Percentiles rank a stretch among this genome's conserved stretches.
Evolutionary conservation across 2,888 invertebrate genomes (phyloP).

Genomic region (Labia minor): DNA sequence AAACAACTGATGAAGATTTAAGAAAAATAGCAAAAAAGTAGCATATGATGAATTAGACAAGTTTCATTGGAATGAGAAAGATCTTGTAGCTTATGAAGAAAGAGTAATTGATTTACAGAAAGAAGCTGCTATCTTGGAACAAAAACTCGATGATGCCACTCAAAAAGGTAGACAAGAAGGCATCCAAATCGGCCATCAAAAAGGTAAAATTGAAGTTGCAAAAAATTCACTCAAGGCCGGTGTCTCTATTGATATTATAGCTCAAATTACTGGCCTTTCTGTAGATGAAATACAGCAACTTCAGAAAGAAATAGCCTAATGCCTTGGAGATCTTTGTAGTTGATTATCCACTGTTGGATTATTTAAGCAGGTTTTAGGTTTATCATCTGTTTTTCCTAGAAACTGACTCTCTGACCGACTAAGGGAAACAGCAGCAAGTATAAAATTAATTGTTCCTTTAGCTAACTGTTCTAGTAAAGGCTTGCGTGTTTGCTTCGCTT

Average conservation of each 20-base stretch:
- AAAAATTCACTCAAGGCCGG: slow-evolving; percentile 25
- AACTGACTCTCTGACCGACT: background rate
- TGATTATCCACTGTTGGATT: slow-evolving; percentile 21
- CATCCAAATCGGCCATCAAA: background rate
- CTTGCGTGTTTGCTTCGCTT: slow-evolving; percentile 23
- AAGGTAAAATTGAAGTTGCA: slow-evolving; percentile 24
- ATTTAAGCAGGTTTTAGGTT: slow-evolving; percentile 21
- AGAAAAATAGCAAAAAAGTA: background rate
- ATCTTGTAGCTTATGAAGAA: background rate
- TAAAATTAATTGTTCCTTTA: slow-evolving; percentile 18
- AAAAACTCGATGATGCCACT: slow-evolving; percentile 15
- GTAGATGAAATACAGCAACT: slow-evolving; percentile 24
- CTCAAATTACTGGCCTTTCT: slow-evolving; percentile 25
- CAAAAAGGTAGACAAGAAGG: too few relatives aligned
- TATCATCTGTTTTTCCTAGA: background rate
- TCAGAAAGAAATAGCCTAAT: slow-evolving; percentile 18
- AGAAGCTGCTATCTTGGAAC: background rate
- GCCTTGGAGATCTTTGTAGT: slow-evolving; percentile 18
- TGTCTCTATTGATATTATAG: slow-evolving; percentile 23
- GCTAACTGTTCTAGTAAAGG: slow-evolving; percentile 14
- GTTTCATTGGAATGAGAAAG: background rate
- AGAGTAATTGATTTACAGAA: background rate
- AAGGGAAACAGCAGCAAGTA: slow-evolving; percentile 14
- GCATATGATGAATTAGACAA: background rate
- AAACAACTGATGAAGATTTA: background rate